Evolutionary conservation across 2,888 invertebrate genomes (phyloP).

Genomic region (Euproctis similis): DNA sequence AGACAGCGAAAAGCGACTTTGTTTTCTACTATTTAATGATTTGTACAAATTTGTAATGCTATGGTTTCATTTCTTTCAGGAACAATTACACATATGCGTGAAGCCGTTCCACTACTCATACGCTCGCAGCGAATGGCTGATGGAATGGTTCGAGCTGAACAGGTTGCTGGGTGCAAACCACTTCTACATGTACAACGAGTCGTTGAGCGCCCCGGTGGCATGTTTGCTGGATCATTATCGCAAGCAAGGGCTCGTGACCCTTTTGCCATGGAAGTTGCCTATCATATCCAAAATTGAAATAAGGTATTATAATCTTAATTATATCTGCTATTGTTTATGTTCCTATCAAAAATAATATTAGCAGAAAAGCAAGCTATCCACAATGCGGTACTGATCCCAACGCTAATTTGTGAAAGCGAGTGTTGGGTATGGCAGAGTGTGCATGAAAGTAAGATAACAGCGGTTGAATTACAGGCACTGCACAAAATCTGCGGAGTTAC

Average conservation of each 20-base stretch:
- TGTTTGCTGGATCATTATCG: constrained; percentile 84
- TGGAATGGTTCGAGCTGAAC: constrained; percentile 94
- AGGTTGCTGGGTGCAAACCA: constrained; percentile 88
- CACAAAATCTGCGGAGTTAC: too few relatives aligned
- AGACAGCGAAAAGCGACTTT: too few relatives aligned
- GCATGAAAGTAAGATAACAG: too few relatives aligned
- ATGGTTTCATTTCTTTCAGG: constrained; percentile 32
- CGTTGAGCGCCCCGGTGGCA: constrained; percentile 84
- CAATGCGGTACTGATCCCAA: too few relatives aligned
- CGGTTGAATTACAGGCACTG: too few relatives aligned
- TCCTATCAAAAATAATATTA: too few relatives aligned
- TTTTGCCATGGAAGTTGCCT: constrained; percentile 89
- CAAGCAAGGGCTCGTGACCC: constrained; percentile 79
- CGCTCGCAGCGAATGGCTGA: constrained; percentile 85
- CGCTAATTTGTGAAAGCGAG: too few relatives aligned
- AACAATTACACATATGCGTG: constrained; percentile 86
- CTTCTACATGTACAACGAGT: constrained; percentile 94
- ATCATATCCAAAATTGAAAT: constrained; percentile 93
- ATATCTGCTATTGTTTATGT: too few relatives aligned
- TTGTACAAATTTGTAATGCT: neutral
- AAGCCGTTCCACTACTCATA: constrained; percentile 94
- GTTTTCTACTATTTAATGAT: too few relatives aligned
- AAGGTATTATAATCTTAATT: too few relatives aligned
- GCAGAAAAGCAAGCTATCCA: too few relatives aligned
- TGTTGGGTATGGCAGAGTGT: too few relatives aligned